Evolutionary conservation across 1,140 invertebrate genomes (phyloP), one percentile per base, ranked within the genome.

Genomic region (Eueides isabella): DNA sequence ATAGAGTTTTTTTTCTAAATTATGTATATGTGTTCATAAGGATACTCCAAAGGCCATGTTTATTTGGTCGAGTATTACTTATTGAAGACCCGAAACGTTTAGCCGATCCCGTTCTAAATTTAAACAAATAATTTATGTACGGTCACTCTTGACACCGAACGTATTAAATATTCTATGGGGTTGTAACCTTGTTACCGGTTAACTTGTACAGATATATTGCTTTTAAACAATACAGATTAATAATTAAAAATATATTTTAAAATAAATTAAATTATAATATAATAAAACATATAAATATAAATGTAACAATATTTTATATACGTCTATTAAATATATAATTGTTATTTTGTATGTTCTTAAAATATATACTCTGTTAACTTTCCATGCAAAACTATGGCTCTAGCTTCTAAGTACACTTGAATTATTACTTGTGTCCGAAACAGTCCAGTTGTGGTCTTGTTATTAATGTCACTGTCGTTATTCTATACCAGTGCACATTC

Each of bases 101-200:
- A 92, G 80, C 83, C 85, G 86, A 91, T 90, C 83, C 87, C 79
- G 82, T 87, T 89, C 87, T 90, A 92, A 92, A 92, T 92, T 91
- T 91, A 86, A 87, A 89, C 88, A 86, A 92, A 92, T 91, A 91
- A 92, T 90, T 92, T 90, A 92, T 84, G 82, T 85, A 89, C 87
- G 85, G 89, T 85, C 88, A 89, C 81, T 90, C 85, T 85, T 85
- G 85, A 87, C 85, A 83, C 77, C 74, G 80, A 82, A 77, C 75
- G 76, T 72, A 81, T 78, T 79, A 79, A 77, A 78, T 78, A 78
- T 76, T 67, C 55, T 65, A 73, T 84, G 87, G 85, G 86, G 86
- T 85, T 90, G 82, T 55, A 55, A 55, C 48, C 48, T 55, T 55
- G 23, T 55, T 55, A 26, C 48, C 19, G 48, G 48, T 26, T 26